Conservation (phyloP, 2,113 vertebrate genomes). For the Deroptyus accipitrinus region DNA sequence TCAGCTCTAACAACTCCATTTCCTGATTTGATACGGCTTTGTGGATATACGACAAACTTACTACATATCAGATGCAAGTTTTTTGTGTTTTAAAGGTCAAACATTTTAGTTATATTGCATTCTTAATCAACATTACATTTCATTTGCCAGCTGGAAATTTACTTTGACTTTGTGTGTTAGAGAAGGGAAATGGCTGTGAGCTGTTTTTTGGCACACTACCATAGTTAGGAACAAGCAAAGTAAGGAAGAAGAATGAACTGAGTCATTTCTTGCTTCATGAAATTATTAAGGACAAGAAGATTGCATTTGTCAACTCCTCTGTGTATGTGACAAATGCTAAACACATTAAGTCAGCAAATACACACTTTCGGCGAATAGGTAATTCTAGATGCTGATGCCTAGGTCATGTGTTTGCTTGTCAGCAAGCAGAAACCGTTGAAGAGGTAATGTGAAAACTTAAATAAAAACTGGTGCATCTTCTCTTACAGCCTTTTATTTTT, state of each 20-base stretch:
- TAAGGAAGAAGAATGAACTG: not conserved
- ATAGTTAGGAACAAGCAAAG: not conserved
- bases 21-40: not conserved
- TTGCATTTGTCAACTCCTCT: slow-evolving; percentile 29
- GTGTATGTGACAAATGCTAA: not conserved
- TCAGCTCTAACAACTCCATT: not conserved
- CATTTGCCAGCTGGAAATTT: slow-evolving; percentile 45
- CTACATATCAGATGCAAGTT: not conserved
- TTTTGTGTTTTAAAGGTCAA: slow-evolving; percentile 21
- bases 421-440: not conserved
- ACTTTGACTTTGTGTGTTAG: slow-evolving; percentile 7
- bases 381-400: not conserved
- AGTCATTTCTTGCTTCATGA: slow-evolving; percentile 7
- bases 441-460: slow-evolving; percentile 4
- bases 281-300: not conserved
- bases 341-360: not conserved
- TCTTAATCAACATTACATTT: slow-evolving; percentile 16
- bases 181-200: slow-evolving; percentile 21
- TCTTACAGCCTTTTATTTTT: not conserved
- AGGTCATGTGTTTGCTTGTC: slow-evolving; percentile 27
- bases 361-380: not conserved
- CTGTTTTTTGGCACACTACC: slow-evolving; percentile 22
- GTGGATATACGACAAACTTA: not conserved
- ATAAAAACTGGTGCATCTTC: slow-evolving; percentile 10
- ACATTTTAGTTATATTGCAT: slow-evolving; percentile 27